phyloP scores from a whole-genome alignment of 2,888 invertebrate species.

The Pinctada fucata region DNA sequence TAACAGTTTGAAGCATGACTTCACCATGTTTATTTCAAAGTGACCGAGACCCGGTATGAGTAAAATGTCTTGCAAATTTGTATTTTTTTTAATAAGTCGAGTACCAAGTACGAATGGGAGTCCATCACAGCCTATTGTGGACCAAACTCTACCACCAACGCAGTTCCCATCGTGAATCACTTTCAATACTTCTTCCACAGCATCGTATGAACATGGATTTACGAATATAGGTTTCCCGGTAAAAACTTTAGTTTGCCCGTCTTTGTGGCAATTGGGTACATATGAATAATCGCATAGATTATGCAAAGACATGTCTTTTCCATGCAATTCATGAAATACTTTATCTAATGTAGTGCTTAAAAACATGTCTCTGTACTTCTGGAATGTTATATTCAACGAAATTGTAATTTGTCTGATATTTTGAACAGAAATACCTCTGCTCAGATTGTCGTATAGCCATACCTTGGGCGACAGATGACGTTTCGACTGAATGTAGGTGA shows the following conservation, averaged over 20 bases:
- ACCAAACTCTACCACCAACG: background rate
- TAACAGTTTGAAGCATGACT: conserved; percentile 23
- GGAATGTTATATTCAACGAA: background rate
- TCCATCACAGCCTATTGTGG: background rate
- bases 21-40: background rate
- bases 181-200: background rate
- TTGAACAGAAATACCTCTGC: no score
- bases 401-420: no score
- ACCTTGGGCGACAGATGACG: no score
- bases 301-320: background rate
- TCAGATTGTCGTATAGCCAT: no score
- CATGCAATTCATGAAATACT: background rate
- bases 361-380: background rate
- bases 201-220: background rate
- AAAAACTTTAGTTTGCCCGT: background rate
- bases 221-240: background rate
- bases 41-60: background rate
- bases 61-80: background rate
- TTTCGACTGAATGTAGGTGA: no score
- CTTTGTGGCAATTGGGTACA: background rate
- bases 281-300: background rate
- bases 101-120: background rate
- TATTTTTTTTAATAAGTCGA: background rate
- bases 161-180: background rate
- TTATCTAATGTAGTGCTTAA: background rate